A percentile compares a stretch with the other conserved stretches of the same genome.
Evolutionary conservation across 2,113 vertebrate species (phyloP).

Genomic region (Microtus ochrogaster): DNA sequence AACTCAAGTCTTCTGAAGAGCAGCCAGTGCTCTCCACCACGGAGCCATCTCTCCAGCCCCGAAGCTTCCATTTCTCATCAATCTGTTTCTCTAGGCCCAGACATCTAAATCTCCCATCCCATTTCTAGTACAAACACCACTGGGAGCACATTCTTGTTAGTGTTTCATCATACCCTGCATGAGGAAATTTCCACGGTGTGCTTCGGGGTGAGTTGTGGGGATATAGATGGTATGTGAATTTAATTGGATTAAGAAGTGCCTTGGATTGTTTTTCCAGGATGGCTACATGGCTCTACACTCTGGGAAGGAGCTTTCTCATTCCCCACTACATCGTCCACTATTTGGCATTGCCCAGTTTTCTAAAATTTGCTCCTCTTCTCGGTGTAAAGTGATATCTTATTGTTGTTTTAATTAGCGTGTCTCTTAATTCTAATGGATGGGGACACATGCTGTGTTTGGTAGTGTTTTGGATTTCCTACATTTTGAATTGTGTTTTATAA

Average conservation of each 20-base stretch:
- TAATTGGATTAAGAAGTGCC: slow-evolving; percentile 47
- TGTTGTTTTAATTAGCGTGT: slow-evolving; percentile 66
- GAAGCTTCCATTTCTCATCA: neutral
- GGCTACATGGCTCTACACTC: neutral
- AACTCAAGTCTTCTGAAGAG: neutral
- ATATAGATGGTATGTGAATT: neutral
- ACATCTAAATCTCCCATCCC: neutral
- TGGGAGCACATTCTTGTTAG: neutral
- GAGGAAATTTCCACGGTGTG: neutral
- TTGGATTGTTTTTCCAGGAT: slow-evolving; percentile 9
- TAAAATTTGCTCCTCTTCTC: slow-evolving; percentile 44
- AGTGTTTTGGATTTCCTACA: slow-evolving; percentile 49
- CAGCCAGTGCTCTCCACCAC: neutral
- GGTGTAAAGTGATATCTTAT: slow-evolving; percentile 39
- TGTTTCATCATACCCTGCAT: neutral
- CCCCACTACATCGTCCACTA: neutral
- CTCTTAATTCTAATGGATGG: slow-evolving; percentile 53
- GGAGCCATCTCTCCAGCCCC: neutral
- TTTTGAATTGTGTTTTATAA: slow-evolving; percentile 16
- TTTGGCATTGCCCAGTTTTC: slow-evolving; percentile 56
- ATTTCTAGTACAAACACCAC: neutral
- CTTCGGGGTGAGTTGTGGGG: neutral
- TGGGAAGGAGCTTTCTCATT: neutral
- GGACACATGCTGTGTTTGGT: slow-evolving; percentile 36
- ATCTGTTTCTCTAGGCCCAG: neutral